Percentiles rank a stretch among this genome's conserved stretches.
These are phyloP conservation scores for Leiothrix lutea DNA, from an alignment of 2,113 vertebrate genomes.

Conservation along the genomic window DNA sequence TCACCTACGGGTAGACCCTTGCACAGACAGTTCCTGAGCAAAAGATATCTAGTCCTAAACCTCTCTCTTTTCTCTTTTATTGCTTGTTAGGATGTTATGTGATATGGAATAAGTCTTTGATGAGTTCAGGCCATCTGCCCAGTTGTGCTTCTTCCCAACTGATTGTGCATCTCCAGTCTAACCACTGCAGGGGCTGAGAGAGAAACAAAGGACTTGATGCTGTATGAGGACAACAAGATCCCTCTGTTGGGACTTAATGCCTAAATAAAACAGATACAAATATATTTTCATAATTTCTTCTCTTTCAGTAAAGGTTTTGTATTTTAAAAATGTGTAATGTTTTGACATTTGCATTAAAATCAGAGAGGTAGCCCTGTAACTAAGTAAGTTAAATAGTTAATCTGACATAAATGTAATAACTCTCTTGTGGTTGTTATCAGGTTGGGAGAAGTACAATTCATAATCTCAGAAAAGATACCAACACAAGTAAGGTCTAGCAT, in stretches of 20 bases:
- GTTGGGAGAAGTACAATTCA: not conserved
- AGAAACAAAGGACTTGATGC: not conserved
- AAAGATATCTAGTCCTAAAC: not conserved
- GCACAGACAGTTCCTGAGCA: fast-evolving
- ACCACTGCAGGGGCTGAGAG: not conserved
- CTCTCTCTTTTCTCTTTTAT: not conserved
- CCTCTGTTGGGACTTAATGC: not conserved
- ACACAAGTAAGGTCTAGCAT: not conserved
- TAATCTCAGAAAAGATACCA: not conserved
- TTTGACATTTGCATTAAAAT: not conserved
- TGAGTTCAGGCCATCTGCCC: not conserved
- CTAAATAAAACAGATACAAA: not conserved
- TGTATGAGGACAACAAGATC: not conserved
- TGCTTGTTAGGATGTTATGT: fast-evolving
- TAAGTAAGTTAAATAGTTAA: not conserved
- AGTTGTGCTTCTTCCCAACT: not conserved
- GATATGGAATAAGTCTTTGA: not conserved
- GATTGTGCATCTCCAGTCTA: not conserved
- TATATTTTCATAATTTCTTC: not conserved
- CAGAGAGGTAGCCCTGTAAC: not conserved
- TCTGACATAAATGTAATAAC: not conserved
- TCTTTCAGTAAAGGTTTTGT: not conserved
- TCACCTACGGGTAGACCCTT: not conserved
- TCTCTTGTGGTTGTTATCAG: not conserved
- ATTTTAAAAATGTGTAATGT: not conserved